Evolutionary conservation across 2,113 vertebrate species (phyloP), one percentile per base, ranked within the genome.

Genomic region (Amphiprion percula): DNA sequence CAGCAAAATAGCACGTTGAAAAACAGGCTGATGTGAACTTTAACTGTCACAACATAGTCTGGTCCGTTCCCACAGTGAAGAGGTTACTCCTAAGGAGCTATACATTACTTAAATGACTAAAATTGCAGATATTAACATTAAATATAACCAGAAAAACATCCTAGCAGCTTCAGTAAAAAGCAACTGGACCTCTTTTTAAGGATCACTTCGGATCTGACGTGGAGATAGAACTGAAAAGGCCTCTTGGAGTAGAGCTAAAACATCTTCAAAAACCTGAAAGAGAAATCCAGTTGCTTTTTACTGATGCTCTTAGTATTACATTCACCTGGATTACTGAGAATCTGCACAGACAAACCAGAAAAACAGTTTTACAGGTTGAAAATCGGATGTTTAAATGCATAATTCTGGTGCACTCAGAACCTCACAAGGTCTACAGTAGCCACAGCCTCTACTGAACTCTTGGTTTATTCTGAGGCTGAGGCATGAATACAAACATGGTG

Each of bases 401-500:
- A n/a, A 6, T 19, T n/a, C 4, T 50, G 17, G 49, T 50, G 17
- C 1, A 0, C 5, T n/a, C 2, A 50, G 26, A 33, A 50, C 47
- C 5, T 30, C 59, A 30, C 15, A 19, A 15, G 10, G 14, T 71
- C 33, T 16, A 23, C 21, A 26, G 53, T 2, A 11, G 2, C 21
- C 17, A 52, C 28, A 5, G 2, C 39, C 7, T 49, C 33, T 17
- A 3, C 23, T 49, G 39, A 53, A 9, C 14, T 5, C 0, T 50
- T 44, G 1, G 24, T 62, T 52, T 5, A 53, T 54, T 19, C 14
- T 44, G 1, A 30, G 7, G 7, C 7, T 33, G 30, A 61, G 55
- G 21, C 1, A 12, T 75, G 58, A 75, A 79, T 47, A 46, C n/a
- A 68, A 39, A 59, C 26, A 21, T 10, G 6, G 24, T 44, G 15